A percentile compares a stretch with the other conserved stretches of the same genome.
phyloP scores from a whole-genome alignment of 2,113 vertebrate species.

The Pterophyllum scalare region DNA sequence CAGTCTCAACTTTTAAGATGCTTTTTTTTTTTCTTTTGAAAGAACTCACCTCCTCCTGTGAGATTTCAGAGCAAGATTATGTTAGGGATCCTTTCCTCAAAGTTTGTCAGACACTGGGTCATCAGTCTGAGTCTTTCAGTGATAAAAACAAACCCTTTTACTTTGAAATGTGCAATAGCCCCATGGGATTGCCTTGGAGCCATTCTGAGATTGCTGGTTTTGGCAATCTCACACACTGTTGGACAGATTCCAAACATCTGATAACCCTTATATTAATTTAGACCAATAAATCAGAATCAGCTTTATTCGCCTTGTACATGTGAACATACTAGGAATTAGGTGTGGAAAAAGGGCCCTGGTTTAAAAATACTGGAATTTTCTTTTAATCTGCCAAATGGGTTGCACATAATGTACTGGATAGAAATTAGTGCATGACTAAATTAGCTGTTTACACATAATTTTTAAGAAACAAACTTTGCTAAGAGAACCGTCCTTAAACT shows the following conservation, averaged over 20 bases:
- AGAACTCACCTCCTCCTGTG: neutral
- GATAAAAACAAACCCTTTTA: neutral
- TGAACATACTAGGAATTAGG: no score
- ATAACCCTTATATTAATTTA: neutral
- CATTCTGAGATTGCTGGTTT: neutral
- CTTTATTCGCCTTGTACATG: no score
- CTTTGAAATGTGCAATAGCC: neutral
- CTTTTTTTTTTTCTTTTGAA: neutral
- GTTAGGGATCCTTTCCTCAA: neutral
- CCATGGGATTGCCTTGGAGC: neutral
- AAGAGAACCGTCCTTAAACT: neutral
- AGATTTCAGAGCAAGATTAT: neutral
- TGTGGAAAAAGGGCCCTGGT: no score
- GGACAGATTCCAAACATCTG: neutral
- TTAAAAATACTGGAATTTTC: neutral
- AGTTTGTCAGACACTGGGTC: neutral
- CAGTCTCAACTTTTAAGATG: neutral
- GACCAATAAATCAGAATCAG: neutral
- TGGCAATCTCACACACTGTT: neutral
- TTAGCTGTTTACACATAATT: neutral
- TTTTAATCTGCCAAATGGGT: slow-evolving; percentile 2
- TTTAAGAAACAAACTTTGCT: neutral
- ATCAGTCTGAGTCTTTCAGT: neutral
- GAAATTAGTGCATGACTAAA: neutral
- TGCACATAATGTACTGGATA: neutral